Percentiles rank a stretch among this genome's conserved stretches.
These are phyloP conservation scores for Dynastes grantii DNA, from an alignment of 2,888 invertebrate species.

Conservation along the genomic window DNA sequence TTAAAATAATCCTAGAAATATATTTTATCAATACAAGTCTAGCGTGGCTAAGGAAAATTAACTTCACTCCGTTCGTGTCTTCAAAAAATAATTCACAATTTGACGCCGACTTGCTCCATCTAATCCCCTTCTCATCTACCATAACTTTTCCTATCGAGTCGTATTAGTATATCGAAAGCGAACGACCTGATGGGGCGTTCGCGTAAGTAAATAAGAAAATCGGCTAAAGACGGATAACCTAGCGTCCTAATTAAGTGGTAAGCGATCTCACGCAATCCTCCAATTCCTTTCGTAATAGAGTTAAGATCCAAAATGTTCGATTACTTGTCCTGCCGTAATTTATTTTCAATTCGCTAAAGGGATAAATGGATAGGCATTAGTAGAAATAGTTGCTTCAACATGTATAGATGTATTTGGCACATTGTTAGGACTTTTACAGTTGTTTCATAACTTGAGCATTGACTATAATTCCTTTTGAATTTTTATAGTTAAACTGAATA, in stretches of 20 bases:
- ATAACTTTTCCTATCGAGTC: constrained; percentile 19
- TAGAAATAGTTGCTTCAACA: too few species aligned
- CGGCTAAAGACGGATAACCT: constrained; percentile 29
- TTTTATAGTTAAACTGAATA: too few species aligned
- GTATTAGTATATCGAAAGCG: constrained; percentile 32
- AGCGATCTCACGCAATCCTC: constrained; percentile 41
- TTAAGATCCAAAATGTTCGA: constrained; percentile 9
- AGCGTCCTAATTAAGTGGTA: constrained; percentile 40
- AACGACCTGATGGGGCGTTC: background rate
- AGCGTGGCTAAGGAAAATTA: constrained; percentile 19
- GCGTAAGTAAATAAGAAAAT: constrained; percentile 41
- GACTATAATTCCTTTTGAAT: too few species aligned
- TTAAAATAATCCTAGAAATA: constrained; percentile 9
- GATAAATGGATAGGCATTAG: background rate
- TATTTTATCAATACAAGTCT: constrained; percentile 16
- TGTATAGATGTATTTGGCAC: too few species aligned
- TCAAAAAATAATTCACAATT: constrained; percentile 34
- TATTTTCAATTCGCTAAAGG: background rate
- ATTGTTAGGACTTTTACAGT: too few species aligned
- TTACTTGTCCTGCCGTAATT: constrained; percentile 4
- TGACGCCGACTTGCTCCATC: constrained; percentile 20
- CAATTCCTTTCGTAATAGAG: constrained; percentile 30
- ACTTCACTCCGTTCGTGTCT: constrained; percentile 20
- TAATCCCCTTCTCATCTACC: constrained; percentile 25
- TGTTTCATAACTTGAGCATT: too few species aligned